Percentiles rank a stretch among this genome's conserved stretches.
These are phyloP conservation scores for Aphis craccivora DNA, from an alignment of 1,140 invertebrate species.

Conservation along the genomic window DNA sequence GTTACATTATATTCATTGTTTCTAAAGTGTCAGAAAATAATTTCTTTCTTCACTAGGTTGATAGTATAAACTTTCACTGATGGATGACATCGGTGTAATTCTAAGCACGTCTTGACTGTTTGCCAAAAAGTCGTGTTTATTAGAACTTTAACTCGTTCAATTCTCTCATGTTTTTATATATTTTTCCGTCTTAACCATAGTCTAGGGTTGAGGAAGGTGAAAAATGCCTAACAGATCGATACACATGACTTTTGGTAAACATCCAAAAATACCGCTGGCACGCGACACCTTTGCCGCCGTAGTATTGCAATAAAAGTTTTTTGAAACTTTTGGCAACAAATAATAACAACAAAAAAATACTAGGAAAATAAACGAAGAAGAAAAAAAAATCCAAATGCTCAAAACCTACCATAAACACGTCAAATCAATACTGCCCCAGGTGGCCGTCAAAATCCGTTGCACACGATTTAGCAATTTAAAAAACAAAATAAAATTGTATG, in stretches of 20 bases:
- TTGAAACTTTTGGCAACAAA: conserved; percentile 56
- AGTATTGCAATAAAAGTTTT: conserved; percentile 49
- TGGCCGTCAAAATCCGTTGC: background rate
- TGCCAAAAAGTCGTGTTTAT: conserved; percentile 55
- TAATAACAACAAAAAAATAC: conserved; percentile 40
- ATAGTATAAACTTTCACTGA: background rate
- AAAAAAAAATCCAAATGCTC: conserved; percentile 33
- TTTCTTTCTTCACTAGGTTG: background rate
- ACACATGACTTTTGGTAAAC: conserved; percentile 46
- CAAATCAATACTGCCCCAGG: conserved; percentile 38
- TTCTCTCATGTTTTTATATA: conserved; percentile 51
- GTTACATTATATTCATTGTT: background rate
- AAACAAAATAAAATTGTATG: conserved; percentile 16
- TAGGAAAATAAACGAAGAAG: conserved; percentile 30
- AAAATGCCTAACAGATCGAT: conserved; percentile 29
- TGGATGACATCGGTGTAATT: conserved; percentile 33
- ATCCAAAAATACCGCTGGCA: conserved; percentile 57
- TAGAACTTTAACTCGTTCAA: conserved; percentile 56
- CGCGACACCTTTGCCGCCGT: conserved; percentile 54
- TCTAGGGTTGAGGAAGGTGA: conserved; percentile 16
- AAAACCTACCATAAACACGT: conserved; percentile 36
- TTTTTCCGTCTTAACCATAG: conserved; percentile 26
- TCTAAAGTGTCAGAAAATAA: background rate
- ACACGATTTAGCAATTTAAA: conserved; percentile 35
- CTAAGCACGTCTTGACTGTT: conserved; percentile 54